A percentile compares a stretch with the other conserved stretches of the same genome.
Evolutionary conservation across 2,797 vertebrate species (phyloP).

Genomic region (Cuculus canorus): DNA sequence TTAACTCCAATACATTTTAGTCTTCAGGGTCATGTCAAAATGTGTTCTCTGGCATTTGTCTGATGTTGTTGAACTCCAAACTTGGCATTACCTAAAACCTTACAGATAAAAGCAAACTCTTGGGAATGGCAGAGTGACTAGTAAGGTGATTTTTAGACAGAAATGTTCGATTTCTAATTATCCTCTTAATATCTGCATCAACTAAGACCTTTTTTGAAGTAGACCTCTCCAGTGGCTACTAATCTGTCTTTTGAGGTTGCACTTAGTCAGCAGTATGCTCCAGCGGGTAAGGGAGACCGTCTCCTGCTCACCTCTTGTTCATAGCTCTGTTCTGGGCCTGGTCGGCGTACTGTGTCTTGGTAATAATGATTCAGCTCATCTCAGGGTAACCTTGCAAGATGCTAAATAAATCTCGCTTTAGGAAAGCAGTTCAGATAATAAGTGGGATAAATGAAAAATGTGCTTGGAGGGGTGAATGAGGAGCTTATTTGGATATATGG

Average conservation of each 20-base stretch:
- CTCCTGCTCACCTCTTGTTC: not conserved
- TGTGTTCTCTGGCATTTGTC: not conserved
- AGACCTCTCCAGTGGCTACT: not conserved
- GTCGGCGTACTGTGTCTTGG: rapidly evolving
- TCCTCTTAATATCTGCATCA: not conserved
- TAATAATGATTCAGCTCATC: not conserved
- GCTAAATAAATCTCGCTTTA: not conserved
- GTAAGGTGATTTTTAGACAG: not conserved
- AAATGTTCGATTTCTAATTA: not conserved
- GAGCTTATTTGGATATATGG: not conserved
- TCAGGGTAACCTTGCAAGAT: not conserved
- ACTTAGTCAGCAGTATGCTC: not conserved
- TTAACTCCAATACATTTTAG: no score
- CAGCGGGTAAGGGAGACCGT: not conserved
- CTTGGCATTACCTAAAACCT: not conserved
- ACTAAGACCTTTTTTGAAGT: not conserved
- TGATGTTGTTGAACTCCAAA: not conserved
- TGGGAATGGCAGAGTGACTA: not conserved
- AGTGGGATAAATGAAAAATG: no score
- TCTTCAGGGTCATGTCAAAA: not conserved
- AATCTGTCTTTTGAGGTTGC: not conserved
- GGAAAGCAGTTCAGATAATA: not conserved
- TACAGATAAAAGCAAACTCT: not conserved
- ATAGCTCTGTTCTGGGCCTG: not conserved
- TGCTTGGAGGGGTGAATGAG: not conserved